Evolutionary conservation across 2,888 invertebrate genomes (phyloP).

Genomic region (Plemyria rubiginata): DNA sequence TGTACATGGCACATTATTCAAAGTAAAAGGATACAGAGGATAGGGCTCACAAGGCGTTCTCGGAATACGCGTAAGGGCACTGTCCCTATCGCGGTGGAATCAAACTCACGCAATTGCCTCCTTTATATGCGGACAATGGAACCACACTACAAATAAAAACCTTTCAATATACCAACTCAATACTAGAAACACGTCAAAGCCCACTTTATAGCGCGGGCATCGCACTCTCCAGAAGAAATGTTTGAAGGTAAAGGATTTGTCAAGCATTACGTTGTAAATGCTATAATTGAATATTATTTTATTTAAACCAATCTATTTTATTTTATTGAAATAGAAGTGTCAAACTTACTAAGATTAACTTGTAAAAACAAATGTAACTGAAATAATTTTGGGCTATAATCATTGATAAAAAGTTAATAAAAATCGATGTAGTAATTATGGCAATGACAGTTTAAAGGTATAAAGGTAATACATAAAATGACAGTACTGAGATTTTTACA

Average conservation of each 20-base stretch:
- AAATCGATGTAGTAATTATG: no score
- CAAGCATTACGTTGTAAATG: not conserved
- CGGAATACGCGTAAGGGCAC: conserved; percentile 34
- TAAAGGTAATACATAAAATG: no score
- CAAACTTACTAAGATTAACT: no score
- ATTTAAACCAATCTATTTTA: no score
- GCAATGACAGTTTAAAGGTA: no score
- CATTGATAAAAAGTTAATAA: no score
- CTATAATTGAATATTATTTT: no score
- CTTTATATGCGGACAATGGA: conserved; percentile 46
- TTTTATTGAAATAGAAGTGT: no score
- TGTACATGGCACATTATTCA: conserved; percentile 17
- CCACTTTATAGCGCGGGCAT: conserved; percentile 4
- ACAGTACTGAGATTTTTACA: not conserved
- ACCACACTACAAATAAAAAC: conserved; percentile 39
- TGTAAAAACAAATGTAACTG: no score
- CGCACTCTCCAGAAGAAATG: not conserved
- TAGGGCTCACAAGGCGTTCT: conserved; percentile 28
- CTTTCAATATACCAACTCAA: conserved; percentile 32
- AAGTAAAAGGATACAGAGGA: conserved; percentile 24
- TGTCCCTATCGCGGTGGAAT: conserved; percentile 36
- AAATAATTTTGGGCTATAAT: no score
- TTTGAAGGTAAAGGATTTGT: not conserved
- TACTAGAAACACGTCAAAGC: conserved; percentile 32
- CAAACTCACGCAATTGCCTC: conserved; percentile 41